phyloP scores from a whole-genome alignment of 2,888 invertebrate genomes.

The Blomia tropicalis region DNA sequence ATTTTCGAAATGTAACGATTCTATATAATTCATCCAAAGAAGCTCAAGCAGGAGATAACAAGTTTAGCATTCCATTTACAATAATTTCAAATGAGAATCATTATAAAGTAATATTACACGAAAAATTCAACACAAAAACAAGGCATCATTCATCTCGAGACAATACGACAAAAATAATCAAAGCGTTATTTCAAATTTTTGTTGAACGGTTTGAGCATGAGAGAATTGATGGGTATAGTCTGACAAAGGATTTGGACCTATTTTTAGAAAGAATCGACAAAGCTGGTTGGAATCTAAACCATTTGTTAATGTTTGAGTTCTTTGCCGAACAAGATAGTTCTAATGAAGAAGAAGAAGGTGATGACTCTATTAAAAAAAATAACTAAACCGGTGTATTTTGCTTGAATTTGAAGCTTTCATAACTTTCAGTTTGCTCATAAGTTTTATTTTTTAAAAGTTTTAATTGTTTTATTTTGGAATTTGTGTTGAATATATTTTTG shows the following conservation, averaged over 20 bases:
- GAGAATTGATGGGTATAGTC: background rate
- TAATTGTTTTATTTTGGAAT: no score
- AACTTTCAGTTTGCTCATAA: no score
- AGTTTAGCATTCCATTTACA: background rate
- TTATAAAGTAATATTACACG: background rate
- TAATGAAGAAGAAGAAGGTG: no score
- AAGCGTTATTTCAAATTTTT: background rate
- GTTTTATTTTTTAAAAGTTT: no score
- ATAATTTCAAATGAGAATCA: background rate
- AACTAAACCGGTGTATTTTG: no score
- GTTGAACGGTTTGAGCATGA: background rate
- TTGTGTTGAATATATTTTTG: no score
- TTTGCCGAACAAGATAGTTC: no score
- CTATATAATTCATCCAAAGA: background rate
- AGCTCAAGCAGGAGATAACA: background rate
- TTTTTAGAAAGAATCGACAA: background rate
- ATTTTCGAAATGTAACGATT: background rate
- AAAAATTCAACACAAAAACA: no score
- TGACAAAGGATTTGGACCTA: background rate
- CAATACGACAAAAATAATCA: background rate
- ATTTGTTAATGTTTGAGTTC: background rate
- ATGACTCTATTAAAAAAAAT: no score
- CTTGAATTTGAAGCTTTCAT: no score
- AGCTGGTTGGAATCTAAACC: conserved; percentile 1
- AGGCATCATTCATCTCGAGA: background rate